A percentile compares a stretch with the other conserved stretches of the same genome.
Evolutionary conservation across 1,140 invertebrate genomes (phyloP).

Genomic region (Laupala kohalensis): DNA sequence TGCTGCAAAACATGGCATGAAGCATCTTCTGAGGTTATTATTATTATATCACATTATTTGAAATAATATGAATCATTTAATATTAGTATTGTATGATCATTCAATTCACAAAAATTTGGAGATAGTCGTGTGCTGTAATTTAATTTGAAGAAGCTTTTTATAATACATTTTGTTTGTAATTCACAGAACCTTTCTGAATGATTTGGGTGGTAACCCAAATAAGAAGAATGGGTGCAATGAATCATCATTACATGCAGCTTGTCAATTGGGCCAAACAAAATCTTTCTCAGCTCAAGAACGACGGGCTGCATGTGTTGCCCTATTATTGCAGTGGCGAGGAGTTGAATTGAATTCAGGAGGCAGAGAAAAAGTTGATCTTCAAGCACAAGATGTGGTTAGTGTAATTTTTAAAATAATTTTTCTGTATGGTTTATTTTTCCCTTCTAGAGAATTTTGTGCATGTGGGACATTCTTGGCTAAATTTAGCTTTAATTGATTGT

Average conservation of each 20-base stretch:
- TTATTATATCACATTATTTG: no score
- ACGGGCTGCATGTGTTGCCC: conserved; percentile 41
- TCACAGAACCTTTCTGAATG: conserved; percentile 48
- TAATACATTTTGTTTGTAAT: not conserved
- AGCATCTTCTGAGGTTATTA: conserved; percentile 42
- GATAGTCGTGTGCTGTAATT: not conserved
- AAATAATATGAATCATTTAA: not conserved
- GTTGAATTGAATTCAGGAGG: conserved; percentile 35
- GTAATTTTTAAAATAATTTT: not conserved
- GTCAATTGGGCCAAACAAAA: conserved; percentile 37
- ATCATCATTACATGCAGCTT: conserved; percentile 48
- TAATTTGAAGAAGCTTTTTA: not conserved
- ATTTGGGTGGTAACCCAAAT: conserved; percentile 53
- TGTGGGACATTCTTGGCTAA: no score
- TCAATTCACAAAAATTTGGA: not conserved
- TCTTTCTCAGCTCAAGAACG: conserved; percentile 41
- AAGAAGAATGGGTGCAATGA: conserved; percentile 52
- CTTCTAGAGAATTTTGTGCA: not conserved
- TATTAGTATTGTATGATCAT: not conserved
- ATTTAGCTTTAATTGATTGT: no score
- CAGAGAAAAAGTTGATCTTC: conserved; percentile 42
- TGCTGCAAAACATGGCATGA: conserved; percentile 52
- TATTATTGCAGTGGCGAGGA: conserved; percentile 50
- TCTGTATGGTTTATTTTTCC: not conserved
- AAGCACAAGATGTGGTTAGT: conserved; percentile 43